These are phyloP conservation scores for Hermaeophaga mercurialis DNA, from an alignment of 2,888 invertebrate species.

Conservation along the genomic window DNA sequence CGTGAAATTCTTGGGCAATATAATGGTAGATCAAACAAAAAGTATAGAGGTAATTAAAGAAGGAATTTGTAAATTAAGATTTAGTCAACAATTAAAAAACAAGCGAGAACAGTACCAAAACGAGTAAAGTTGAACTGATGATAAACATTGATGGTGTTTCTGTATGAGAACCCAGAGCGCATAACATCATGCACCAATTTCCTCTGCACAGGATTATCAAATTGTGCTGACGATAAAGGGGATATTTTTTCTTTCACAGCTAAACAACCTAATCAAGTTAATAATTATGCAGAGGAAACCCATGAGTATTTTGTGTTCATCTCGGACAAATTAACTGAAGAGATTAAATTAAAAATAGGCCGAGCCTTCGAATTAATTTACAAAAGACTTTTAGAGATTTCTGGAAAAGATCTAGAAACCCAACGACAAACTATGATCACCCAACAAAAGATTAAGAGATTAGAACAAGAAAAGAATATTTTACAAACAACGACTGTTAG, in stretches of 20 bases:
- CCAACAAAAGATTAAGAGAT: slow-evolving; percentile 83
- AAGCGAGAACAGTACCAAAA: slow-evolving; percentile 88
- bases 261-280: slow-evolving; percentile 66
- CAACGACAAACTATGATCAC: slow-evolving; percentile 77
- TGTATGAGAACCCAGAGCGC: slow-evolving; percentile 76
- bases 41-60: slow-evolving; percentile 97
- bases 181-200: slow-evolving; percentile 90
- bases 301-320: slow-evolving; percentile 98
- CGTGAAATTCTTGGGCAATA: slow-evolving; percentile 96
- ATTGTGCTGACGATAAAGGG: slow-evolving; percentile 98
- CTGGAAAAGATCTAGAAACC: slow-evolving; percentile 85
- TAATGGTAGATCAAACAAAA: slow-evolving; percentile 94
- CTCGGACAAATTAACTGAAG: slow-evolving; percentile 95
- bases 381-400: slow-evolving; percentile 90
- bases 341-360: slow-evolving; percentile 96
- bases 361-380: slow-evolving; percentile 98
- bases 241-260: slow-evolving; percentile 97
- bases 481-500: slow-evolving; percentile 80
- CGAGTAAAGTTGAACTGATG: slow-evolving; percentile 92
- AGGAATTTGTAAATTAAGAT: slow-evolving; percentile 93
- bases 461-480: slow-evolving; percentile 84
- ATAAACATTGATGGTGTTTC: slow-evolving; percentile 97
- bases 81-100: slow-evolving; percentile 91
- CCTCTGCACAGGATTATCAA: slow-evolving; percentile 96
- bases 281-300: slow-evolving; percentile 68